Base-by-base conservation (phyloP, 2,888 invertebrate genomes). In the Caenorhabditis virilis region DNA sequence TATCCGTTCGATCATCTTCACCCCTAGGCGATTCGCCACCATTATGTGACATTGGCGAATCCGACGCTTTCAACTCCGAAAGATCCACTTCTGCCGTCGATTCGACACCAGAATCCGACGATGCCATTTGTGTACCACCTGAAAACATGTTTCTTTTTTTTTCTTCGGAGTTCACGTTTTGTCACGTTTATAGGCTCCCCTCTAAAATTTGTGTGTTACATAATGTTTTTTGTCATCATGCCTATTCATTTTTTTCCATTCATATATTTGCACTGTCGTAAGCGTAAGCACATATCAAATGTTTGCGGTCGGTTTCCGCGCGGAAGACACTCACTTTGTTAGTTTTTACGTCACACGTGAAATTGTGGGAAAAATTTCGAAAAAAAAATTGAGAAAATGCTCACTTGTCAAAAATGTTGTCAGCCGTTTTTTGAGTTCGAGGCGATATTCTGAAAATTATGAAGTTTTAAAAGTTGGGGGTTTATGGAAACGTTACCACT, bases 91-190 rank as follows among this genome's bases (percentile, higher is more conserved):
- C 80, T 33, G 76, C 77, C 18, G 80, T 75, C 51, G 80, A 80
- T 71, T 82, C 82, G 45, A 82, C 78, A 20, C 82, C 82, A 54
- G 79, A 79, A 66, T 82, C 82, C 15, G 82, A 82, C n/a, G 82
- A 79, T 27, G 79, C 74, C 78, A 82, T 77, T 47, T 80, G 79
- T 18, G 72, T 68, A 36, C 66, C 70, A 49, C 66, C 70, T 73
- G 69, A 15, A 68, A 58, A n/a, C 7, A 18, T 20, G 35, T 43
- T 26, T 18, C 1, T 33, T 26, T 6, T 20, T 47, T 33, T 49
- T 39, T 47, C 48, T 59, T 43, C 45, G 25, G 35, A 38, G 6
- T 38, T 15, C 20, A 20, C 20, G n/a, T 9, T 18, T 2, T 18
- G 20, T 38, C 6, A 36, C 36, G 36, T 15, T 9, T 6, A 30